Percentiles rank a stretch among this genome's conserved stretches.
phyloP scores from a whole-genome alignment of 2,113 vertebrate genomes.

The Hemiprocne comata region DNA sequence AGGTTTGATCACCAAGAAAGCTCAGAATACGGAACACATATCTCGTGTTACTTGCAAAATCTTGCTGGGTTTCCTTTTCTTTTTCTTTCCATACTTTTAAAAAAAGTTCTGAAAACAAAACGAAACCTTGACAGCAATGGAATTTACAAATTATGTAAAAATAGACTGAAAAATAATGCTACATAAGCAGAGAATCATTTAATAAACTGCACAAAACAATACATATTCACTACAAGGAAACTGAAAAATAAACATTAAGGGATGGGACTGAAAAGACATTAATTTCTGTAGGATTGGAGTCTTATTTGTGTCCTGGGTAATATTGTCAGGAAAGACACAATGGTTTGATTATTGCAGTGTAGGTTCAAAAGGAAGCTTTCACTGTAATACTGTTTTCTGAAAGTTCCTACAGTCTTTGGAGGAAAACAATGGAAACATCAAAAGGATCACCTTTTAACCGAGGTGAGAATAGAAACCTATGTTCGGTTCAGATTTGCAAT shows the following conservation, averaged over 20 bases:
- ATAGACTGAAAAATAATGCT: too few species aligned
- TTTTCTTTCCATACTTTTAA: too few species aligned
- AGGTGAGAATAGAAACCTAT: neutral
- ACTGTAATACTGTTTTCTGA: neutral
- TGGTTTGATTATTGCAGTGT: neutral
- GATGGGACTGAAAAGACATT: neutral
- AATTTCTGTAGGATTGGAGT: neutral
- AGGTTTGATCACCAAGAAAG: too few species aligned
- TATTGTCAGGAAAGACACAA: neutral
- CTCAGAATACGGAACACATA: too few species aligned
- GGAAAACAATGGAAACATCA: rapidly evolving
- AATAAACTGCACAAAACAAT: too few species aligned
- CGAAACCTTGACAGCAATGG: too few species aligned
- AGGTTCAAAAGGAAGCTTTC: neutral
- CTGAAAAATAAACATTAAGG: neutral
- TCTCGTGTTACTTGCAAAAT: too few species aligned
- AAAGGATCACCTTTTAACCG: neutral
- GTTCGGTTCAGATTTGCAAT: neutral
- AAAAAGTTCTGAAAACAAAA: too few species aligned
- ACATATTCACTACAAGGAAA: too few species aligned
- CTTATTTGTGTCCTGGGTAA: neutral
- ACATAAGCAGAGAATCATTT: too few species aligned
- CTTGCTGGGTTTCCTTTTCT: too few species aligned
- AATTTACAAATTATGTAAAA: too few species aligned
- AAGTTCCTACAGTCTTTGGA: neutral